Percentiles rank a stretch among this genome's conserved stretches.
These are phyloP conservation scores for Parasteatoda tepidariorum DNA, from an alignment of 1,140 invertebrate species.

Conservation along the genomic window DNA sequence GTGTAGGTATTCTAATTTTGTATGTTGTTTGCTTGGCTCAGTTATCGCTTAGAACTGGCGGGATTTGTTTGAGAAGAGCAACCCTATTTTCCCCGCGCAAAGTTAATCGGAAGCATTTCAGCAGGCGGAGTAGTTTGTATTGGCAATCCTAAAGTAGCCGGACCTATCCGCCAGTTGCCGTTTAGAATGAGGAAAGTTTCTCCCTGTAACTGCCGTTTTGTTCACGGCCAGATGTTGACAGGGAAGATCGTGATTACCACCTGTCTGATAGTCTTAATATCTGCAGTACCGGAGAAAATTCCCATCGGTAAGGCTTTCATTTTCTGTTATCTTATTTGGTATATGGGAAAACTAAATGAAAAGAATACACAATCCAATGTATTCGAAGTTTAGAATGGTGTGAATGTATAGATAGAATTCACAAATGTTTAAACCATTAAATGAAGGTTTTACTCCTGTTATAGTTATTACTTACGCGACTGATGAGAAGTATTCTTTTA, in stretches of 20 bases:
- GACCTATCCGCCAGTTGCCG: neutral
- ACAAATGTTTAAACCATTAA: too few relatives aligned
- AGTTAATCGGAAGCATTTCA: conserved; percentile 22
- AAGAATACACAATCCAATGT: too few relatives aligned
- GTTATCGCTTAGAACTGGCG: neutral
- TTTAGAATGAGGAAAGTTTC: conserved; percentile 10
- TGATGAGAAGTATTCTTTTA: too few relatives aligned
- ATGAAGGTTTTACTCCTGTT: too few relatives aligned
- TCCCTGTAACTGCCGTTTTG: neutral
- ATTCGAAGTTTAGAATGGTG: too few relatives aligned
- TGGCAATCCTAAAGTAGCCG: neutral
- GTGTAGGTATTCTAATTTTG: too few relatives aligned
- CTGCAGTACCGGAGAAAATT: conserved; percentile 43
- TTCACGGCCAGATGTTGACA: conserved; percentile 18
- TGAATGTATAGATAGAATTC: too few relatives aligned
- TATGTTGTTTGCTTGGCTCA: neutral
- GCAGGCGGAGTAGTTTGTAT: neutral
- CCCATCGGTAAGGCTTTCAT: conserved; percentile 25
- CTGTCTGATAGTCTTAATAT: conserved; percentile 30
- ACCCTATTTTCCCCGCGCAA: conserved; percentile 3
- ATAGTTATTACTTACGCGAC: too few relatives aligned
- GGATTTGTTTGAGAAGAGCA: neutral
- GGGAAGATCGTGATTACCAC: conserved; percentile 34
- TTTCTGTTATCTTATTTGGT: too few relatives aligned
- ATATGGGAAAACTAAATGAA: too few relatives aligned